phyloP scores from a whole-genome alignment of 2,888 invertebrate species.

The Asteroscopus sphinx region DNA sequence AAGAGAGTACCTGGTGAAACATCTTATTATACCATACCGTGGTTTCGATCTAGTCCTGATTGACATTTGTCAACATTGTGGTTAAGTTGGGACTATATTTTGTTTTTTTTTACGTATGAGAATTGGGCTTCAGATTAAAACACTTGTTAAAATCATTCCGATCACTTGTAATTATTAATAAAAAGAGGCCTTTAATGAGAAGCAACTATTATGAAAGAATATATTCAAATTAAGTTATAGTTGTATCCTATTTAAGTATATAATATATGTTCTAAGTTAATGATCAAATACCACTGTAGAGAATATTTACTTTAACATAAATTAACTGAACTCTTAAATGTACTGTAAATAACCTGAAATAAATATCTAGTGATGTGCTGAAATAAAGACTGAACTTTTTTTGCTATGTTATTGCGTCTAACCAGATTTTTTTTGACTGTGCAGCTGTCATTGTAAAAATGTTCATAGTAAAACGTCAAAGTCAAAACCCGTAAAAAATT shows the following conservation, averaged over 20 bases:
- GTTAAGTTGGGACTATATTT: too few relatives aligned
- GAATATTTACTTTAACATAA: constrained; percentile 3
- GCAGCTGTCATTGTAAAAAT: too few relatives aligned
- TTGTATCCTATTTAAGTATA: constrained; percentile 4
- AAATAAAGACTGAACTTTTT: constrained; percentile 56
- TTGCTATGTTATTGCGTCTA: constrained; percentile 23
- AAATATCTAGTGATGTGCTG: constrained; percentile 51
- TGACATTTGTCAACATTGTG: too few relatives aligned
- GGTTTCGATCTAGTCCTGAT: too few relatives aligned
- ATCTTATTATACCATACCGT: too few relatives aligned
- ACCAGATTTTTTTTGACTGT: too few relatives aligned
- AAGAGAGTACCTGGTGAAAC: too few relatives aligned
- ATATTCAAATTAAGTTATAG: constrained; percentile 35
- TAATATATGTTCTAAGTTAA: constrained; percentile 14
- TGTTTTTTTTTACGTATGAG: too few relatives aligned
- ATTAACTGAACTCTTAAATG: constrained; percentile 39
- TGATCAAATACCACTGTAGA: constrained; percentile 25
- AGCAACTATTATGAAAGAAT: constrained; percentile 7
- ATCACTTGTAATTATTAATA: constrained; percentile 9
- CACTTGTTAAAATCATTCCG: too few relatives aligned
- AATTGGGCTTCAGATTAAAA: too few relatives aligned
- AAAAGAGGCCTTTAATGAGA: constrained; percentile 26
- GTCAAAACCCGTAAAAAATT: too few relatives aligned
- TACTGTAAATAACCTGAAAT: constrained; percentile 47
- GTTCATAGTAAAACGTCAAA: too few relatives aligned